A percentile compares a stretch with the other conserved stretches of the same genome.
Conservation (phyloP, 2,113 vertebrate genomes). For the Bambusicola thoracicus region DNA sequence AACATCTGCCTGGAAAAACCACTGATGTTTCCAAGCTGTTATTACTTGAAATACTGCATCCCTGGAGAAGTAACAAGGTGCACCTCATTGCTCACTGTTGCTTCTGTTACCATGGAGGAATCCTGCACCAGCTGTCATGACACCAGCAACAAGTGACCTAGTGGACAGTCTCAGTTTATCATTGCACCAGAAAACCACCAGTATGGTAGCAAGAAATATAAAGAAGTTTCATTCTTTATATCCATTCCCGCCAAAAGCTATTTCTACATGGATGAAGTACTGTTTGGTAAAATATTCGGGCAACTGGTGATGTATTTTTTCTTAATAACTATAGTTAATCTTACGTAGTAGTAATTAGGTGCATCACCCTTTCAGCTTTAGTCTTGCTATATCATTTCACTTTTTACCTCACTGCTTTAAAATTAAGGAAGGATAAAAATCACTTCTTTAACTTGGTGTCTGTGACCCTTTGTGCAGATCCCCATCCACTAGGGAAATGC, state of each 20-base stretch:
- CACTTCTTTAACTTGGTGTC: too few relatives aligned
- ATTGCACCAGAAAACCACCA: background rate
- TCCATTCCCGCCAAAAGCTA: rapidly evolving
- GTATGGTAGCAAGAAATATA: background rate
- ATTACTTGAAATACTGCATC: background rate
- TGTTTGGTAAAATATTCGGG: too few relatives aligned
- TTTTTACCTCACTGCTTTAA: too few relatives aligned
- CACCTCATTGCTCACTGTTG: background rate
- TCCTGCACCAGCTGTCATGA: background rate
- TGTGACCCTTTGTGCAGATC: too few relatives aligned
- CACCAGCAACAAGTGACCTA: background rate
- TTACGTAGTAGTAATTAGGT: too few relatives aligned
- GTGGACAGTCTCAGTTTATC: background rate
- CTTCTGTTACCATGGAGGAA: background rate
- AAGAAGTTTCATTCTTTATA: background rate
- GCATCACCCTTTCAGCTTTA: too few relatives aligned
- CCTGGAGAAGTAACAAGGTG: rapidly evolving
- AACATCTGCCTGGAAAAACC: background rate
- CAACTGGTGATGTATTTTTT: too few relatives aligned
- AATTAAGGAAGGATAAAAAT: too few relatives aligned
- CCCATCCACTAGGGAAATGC: too few relatives aligned
- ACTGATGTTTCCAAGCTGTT: background rate
- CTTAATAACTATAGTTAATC: too few relatives aligned
- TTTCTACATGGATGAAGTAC: too few relatives aligned
- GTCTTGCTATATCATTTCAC: too few relatives aligned